Evolutionary conservation across 2,888 invertebrate genomes (phyloP), one percentile per base, ranked within the genome.

Genomic region (Meta bourneti): DNA sequence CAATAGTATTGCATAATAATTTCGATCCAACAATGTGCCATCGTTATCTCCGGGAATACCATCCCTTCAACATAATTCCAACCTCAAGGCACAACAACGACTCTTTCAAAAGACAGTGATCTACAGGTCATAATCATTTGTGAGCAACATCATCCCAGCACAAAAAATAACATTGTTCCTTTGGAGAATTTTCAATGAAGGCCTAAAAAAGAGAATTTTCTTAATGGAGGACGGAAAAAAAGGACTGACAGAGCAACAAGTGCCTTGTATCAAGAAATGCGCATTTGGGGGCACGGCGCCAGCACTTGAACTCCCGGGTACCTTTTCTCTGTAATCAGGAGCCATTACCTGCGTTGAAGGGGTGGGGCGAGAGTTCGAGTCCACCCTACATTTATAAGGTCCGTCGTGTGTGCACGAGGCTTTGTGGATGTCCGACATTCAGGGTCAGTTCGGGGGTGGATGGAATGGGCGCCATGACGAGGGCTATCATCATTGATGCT

Each of bases 121-220:
- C 52, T n/a, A 34, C 48, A 78, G 91, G 87, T 91, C 91, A 91
- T 91, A 87, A 88, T 91, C 91, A 91, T 91, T 91, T 91, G 91
- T 88, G 87, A 83, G 19, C 48, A 51, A 86, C 78, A 85, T 85
- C 85, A 85, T n/a, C 72, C 8, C 16, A 69, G 77, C 86, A 74
- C 75, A 83, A 87, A 91, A 91, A 87, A 82, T 16, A 87, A 91
- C 91, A 87, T 72, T 82, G 90, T 91, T 91, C 86, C 75, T 77
- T n/a, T 51, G 61, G 13, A 88, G 85, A 72, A 69, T 87, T 88
- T 91, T 91, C 91, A 91, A 91, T 91, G 91, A 91, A 91, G 75
- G 48, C 75, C 13, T 5, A 75, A 75, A 82, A 78, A 90, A 84
- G 79, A 71, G 52, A 70, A 19, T 72, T 54, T 20, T 49, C 82